A percentile compares a stretch with the other conserved stretches of the same genome.
Evolutionary conservation across 2,113 vertebrate species (phyloP).

Genomic region (Salvelinus alpinus): DNA sequence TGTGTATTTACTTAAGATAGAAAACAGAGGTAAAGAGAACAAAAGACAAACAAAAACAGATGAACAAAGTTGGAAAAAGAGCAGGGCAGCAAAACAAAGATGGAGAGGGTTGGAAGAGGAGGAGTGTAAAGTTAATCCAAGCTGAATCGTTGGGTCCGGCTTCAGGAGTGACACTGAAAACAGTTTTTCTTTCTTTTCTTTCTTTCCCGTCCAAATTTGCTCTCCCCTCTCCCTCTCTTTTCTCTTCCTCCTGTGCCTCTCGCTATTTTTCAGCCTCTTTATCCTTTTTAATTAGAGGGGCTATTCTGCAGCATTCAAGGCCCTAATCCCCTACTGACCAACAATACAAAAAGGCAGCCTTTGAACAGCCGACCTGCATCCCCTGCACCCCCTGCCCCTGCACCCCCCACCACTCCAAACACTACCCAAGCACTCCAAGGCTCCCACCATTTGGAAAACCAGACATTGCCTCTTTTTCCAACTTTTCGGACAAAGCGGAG

Average conservation of each 20-base stretch:
- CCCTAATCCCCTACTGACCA: slow-evolving; percentile 77
- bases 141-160: slow-evolving; percentile 67
- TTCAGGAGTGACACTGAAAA: slow-evolving; percentile 73
- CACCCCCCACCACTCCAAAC: slow-evolving; percentile 46
- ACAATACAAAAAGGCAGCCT: slow-evolving; percentile 79
- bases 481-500: slow-evolving; percentile 46
- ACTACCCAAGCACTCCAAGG: slow-evolving; percentile 46
- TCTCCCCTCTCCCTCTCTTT: slow-evolving; percentile 65
- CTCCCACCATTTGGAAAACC: slow-evolving; percentile 46
- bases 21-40: not conserved
- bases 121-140: slow-evolving; percentile 75
- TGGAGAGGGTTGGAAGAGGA: slow-evolving; percentile 14
- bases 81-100: slow-evolving; percentile 3
- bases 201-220: slow-evolving; percentile 71
- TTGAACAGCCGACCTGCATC: slow-evolving; percentile 73
- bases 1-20: not conserved
- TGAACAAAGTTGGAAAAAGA: slow-evolving; percentile 15
- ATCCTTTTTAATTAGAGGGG: slow-evolving; percentile 82
- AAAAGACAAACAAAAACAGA: not conserved
- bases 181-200: slow-evolving; percentile 69
- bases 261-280: slow-evolving; percentile 75
- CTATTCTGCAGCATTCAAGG: slow-evolving; percentile 72
- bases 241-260: slow-evolving; percentile 72
- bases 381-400: slow-evolving; percentile 29
- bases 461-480: slow-evolving; percentile 27